phyloP scores from a whole-genome alignment of 2,113 vertebrate species.

The Mesocricetus auratus region DNA sequence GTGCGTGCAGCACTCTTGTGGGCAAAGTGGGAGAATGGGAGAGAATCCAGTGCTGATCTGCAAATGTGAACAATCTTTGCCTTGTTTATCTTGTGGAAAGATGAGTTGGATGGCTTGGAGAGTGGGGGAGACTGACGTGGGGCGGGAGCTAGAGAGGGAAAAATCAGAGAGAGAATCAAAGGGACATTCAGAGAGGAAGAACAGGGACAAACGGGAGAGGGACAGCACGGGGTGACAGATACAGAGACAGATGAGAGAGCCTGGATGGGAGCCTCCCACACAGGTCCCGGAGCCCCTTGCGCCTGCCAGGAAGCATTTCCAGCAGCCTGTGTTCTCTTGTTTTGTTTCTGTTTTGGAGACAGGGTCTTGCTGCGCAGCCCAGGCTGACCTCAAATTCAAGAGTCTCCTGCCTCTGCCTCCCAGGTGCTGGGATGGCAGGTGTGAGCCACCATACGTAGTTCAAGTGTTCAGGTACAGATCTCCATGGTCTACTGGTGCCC shows the following conservation, averaged over 20 bases:
- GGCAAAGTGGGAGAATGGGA: background rate
- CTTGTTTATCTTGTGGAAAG: background rate
- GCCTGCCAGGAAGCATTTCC: fast-evolving
- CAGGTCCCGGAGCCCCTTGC: background rate
- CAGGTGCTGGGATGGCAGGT: background rate
- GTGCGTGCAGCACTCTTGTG: background rate
- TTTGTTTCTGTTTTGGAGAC: background rate
- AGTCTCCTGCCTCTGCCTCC: background rate
- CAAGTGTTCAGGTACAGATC: too few species aligned
- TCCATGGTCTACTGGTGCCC: background rate
- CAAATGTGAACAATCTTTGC: background rate
- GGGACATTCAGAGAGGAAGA: background rate
- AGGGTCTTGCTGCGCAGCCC: background rate
- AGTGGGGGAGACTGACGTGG: background rate
- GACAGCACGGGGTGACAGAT: background rate
- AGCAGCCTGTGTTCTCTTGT: background rate
- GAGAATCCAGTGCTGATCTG: background rate
- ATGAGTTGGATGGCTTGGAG: background rate
- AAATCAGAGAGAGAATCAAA: background rate
- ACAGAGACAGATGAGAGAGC: background rate
- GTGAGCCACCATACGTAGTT: background rate
- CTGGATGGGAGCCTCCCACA: background rate
- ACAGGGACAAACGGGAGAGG: background rate
- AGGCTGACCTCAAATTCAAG: background rate
- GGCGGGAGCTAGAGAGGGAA: background rate